These are phyloP conservation scores for Eurystomus glaucurus DNA, from an alignment of 2,797 vertebrate genomes.

Conservation along the genomic window DNA sequence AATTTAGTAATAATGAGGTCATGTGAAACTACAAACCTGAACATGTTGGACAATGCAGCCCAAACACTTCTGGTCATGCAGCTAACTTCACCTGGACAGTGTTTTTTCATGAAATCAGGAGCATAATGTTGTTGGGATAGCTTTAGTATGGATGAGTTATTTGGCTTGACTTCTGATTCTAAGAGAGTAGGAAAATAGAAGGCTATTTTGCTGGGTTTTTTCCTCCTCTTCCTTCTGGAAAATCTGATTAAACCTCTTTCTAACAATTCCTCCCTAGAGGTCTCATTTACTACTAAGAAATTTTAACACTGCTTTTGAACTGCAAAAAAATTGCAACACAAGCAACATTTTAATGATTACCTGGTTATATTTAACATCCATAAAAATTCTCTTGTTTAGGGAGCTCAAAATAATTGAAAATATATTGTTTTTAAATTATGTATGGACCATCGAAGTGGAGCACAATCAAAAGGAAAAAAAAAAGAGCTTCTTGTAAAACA, in stretches of 20 bases:
- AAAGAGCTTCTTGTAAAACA: background rate
- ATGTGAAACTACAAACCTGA: background rate
- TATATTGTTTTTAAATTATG: conserved; percentile 80
- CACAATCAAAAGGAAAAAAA: background rate
- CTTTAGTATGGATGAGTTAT: background rate
- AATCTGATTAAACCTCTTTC: conserved; percentile 70
- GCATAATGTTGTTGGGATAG: background rate
- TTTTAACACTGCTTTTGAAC: conserved; percentile 78
- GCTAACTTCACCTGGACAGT: background rate
- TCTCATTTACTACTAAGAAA: conserved; percentile 82
- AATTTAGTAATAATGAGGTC: conserved; percentile 67
- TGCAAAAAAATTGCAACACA: conserved; percentile 76
- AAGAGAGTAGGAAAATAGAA: conserved; percentile 27
- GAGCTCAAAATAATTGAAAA: conserved; percentile 79
- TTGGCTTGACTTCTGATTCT: conserved; percentile 15
- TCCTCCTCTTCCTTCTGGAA: background rate
- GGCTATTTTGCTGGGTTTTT: background rate
- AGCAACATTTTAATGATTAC: conserved; percentile 83
- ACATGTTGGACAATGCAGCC: background rate
- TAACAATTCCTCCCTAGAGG: conserved; percentile 78
- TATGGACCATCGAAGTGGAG: conserved; percentile 28
- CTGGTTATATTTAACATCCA: conserved; percentile 79
- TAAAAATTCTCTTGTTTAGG: conserved; percentile 74
- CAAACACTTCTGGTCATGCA: background rate
- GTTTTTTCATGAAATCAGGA: background rate